phyloP scores from a whole-genome alignment of 2,888 invertebrate species.

The Xiphydria camelus region DNA sequence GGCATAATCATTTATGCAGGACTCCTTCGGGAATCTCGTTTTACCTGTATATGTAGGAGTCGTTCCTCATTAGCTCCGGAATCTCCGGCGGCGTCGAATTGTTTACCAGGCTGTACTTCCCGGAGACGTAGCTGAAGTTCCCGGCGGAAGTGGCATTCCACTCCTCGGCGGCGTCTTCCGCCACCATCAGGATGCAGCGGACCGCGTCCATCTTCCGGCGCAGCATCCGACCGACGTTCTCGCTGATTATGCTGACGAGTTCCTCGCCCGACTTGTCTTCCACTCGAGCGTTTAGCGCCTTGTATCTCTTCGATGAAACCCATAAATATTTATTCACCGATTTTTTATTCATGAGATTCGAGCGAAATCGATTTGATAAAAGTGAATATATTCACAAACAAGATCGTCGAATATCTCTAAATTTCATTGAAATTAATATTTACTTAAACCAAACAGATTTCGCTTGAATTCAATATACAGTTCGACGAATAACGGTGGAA shows the following conservation, averaged over 20 bases:
- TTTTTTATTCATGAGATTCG: no score
- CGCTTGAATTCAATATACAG: no score
- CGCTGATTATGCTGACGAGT: slow-evolving; percentile 77
- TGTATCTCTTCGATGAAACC: slow-evolving; percentile 68
- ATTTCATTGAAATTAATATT: no score
- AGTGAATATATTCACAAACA: no score
- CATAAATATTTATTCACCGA: not conserved
- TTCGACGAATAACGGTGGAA: no score
- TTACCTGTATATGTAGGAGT: slow-evolving; percentile 35
- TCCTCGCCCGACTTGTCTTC: slow-evolving; percentile 78
- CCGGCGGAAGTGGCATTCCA: slow-evolving; percentile 51
- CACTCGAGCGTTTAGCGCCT: slow-evolving; percentile 76
- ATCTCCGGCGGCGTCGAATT: slow-evolving; percentile 44
- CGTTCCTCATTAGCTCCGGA: slow-evolving; percentile 43
- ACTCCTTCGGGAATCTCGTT: no score
- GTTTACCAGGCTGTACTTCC: slow-evolving; percentile 72
- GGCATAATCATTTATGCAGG: no score
- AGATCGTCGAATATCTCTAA: no score
- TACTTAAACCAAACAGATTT: no score
- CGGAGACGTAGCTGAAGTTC: slow-evolving; percentile 73
- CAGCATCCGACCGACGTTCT: slow-evolving; percentile 83
- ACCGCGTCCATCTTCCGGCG: slow-evolving; percentile 90
- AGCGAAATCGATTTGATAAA: no score
- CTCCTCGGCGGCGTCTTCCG: slow-evolving; percentile 70
- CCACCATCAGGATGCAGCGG: slow-evolving; percentile 76